These are phyloP conservation scores for Enoplosus armatus DNA, from an alignment of 2,797 vertebrate species.

Conservation along the genomic window DNA sequence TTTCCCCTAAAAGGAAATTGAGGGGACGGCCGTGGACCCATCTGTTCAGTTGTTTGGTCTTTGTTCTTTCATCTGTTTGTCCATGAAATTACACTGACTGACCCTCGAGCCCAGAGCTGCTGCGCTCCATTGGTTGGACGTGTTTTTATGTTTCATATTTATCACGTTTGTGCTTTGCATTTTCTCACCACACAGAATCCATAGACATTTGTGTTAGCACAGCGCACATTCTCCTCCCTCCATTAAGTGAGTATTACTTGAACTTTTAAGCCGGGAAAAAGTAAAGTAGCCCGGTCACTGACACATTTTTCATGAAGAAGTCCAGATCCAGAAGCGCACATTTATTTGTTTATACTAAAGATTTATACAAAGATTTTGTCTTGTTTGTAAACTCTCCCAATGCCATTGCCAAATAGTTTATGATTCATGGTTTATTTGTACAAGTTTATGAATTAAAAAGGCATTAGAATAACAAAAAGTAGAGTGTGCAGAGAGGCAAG, in stretches of 20 bases:
- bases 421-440: neutral
- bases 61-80: slow-evolving; percentile 15
- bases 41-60: slow-evolving; percentile 38
- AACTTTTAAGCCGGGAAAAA: neutral
- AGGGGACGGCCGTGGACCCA: slow-evolving; percentile 10
- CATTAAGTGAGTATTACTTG: neutral
- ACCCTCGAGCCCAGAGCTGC: slow-evolving; percentile 1
- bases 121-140: neutral
- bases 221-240: neutral
- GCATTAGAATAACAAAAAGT: neutral
- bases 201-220: neutral
- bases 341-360: neutral
- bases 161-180: neutral
- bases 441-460: neutral
- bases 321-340: neutral
- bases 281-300: neutral
- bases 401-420: neutral
- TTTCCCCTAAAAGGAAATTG: slow-evolving; percentile 44
- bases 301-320: neutral
- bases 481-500: neutral
- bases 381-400: neutral
- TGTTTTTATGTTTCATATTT: neutral
- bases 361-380: neutral
- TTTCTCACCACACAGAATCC: neutral
- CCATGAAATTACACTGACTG: slow-evolving; percentile 7